phyloP scores from a whole-genome alignment of 2,888 invertebrate genomes.

The Drosophila atripex region DNA sequence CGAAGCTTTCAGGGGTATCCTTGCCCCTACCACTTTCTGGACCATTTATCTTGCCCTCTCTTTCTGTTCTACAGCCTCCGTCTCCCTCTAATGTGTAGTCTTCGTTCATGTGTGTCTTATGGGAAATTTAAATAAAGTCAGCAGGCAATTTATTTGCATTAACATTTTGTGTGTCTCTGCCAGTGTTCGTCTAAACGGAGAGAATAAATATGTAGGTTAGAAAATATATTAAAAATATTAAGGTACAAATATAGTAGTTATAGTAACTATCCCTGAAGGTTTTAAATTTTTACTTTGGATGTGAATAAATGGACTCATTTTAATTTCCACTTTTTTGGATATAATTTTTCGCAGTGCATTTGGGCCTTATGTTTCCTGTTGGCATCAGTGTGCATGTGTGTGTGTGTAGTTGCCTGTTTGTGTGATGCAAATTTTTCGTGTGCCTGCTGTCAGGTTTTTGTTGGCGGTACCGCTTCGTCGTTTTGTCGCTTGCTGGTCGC shows the following conservation, averaged over 20 bases:
- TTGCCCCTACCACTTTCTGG: background rate
- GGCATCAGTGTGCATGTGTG: slow-evolving; percentile 8
- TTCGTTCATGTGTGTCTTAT: slow-evolving; percentile 65
- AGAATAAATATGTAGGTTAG: background rate
- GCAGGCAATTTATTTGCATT: slow-evolving; percentile 80
- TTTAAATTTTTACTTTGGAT: no score
- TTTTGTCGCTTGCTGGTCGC: slow-evolving; percentile 69
- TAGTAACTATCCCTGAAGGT: no score
- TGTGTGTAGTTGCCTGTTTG: slow-evolving; percentile 35
- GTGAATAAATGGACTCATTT: background rate
- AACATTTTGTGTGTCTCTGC: slow-evolving; percentile 62
- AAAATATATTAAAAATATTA: no score
- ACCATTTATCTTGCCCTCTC: slow-evolving; percentile 5
- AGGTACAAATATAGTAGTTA: no score
- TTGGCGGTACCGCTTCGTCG: slow-evolving; percentile 44
- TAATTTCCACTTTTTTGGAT: background rate
- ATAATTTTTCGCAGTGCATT: slow-evolving; percentile 13
- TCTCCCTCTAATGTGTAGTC: slow-evolving; percentile 23
- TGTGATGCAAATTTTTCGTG: slow-evolving; percentile 68
- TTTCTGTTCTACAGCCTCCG: slow-evolving; percentile 3
- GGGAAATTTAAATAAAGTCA: slow-evolving; percentile 80
- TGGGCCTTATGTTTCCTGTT: slow-evolving; percentile 56
- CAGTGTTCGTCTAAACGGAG: slow-evolving; percentile 14
- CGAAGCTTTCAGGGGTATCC: slow-evolving; percentile 14
- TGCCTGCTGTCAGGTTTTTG: slow-evolving; percentile 73